Conservation (phyloP, 2,113 vertebrate genomes). For the Cottus gobio region DNA sequence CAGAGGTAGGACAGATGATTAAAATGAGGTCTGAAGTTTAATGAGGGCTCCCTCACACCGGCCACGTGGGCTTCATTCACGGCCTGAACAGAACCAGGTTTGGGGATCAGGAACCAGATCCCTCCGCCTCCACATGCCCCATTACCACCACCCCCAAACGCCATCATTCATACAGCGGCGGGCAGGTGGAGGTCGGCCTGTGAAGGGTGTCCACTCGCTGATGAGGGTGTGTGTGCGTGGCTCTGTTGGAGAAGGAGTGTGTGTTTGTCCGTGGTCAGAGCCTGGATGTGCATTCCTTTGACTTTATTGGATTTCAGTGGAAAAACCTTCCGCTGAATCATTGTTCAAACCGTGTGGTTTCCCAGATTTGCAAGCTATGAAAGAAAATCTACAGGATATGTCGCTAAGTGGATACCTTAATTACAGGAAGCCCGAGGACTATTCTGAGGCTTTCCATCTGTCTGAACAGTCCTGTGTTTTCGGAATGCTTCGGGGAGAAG, state of each 20-base stretch:
- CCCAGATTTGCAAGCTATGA: slow-evolving; percentile 12
- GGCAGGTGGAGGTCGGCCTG: slow-evolving; percentile 21
- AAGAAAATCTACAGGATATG: slow-evolving; percentile 11
- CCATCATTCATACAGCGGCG: slow-evolving; percentile 32
- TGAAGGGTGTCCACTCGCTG: slow-evolving; percentile 39
- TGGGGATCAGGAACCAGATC: slow-evolving; percentile 45
- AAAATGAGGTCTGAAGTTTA: slow-evolving; percentile 39
- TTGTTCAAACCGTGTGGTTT: slow-evolving; percentile 40
- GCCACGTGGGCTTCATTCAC: slow-evolving; percentile 37
- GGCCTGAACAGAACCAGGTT: slow-evolving; percentile 51
- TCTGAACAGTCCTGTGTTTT: slow-evolving; percentile 24
- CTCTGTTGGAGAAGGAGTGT: not conserved
- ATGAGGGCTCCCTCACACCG: slow-evolving; percentile 43
- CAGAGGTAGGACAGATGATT: slow-evolving; percentile 44
- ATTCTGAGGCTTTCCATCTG: slow-evolving; percentile 22
- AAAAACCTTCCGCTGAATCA: slow-evolving; percentile 58
- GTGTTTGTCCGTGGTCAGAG: slow-evolving; percentile 13
- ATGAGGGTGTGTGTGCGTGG: slow-evolving; percentile 26
- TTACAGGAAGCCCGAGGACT: slow-evolving; percentile 12
- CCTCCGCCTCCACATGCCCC: slow-evolving; percentile 41
- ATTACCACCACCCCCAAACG: slow-evolving; percentile 31
- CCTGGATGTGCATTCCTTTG: slow-evolving; percentile 39
- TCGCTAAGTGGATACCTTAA: slow-evolving; percentile 27
- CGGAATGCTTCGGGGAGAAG: slow-evolving; percentile 19
- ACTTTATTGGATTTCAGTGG: slow-evolving; percentile 48